These are phyloP conservation scores for Thumatha senex DNA, from an alignment of 2,888 invertebrate genomes.

Conservation along the genomic window DNA sequence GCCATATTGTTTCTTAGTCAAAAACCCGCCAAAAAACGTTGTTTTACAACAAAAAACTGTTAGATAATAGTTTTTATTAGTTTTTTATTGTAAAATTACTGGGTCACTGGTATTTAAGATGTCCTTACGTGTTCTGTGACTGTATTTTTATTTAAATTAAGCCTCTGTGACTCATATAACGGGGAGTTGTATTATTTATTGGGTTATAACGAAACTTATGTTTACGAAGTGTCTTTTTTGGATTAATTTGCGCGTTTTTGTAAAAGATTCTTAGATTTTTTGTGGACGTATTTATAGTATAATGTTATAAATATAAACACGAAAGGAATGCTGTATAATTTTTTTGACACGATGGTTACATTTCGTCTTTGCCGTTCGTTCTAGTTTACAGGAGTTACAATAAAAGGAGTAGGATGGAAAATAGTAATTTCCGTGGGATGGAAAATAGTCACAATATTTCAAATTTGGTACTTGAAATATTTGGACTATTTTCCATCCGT, in stretches of 20 bases:
- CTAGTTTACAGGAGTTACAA: too few relatives aligned
- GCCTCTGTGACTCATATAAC: constrained; percentile 45
- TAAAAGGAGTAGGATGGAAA: too few relatives aligned
- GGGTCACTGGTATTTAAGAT: constrained; percentile 66
- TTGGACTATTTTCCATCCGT: too few relatives aligned
- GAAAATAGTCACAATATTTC: too few relatives aligned
- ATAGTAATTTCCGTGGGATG: too few relatives aligned
- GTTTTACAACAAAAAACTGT: constrained; percentile 31
- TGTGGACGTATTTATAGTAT: background rate
- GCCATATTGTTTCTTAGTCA: constrained; percentile 61
- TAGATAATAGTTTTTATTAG: constrained; percentile 39
- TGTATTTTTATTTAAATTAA: constrained; percentile 49
- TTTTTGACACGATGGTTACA: too few relatives aligned
- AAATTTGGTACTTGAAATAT: too few relatives aligned
- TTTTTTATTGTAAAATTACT: constrained; percentile 51
- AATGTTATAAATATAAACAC: too few relatives aligned
- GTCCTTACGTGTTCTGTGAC: constrained; percentile 56
- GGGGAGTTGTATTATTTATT: constrained; percentile 36
- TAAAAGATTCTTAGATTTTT: background rate
- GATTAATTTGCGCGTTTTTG: background rate
- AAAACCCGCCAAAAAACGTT: constrained; percentile 54
- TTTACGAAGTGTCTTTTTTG: constrained; percentile 9
- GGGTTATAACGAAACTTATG: constrained; percentile 16
- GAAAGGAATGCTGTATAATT: too few relatives aligned
- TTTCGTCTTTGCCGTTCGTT: too few relatives aligned